A percentile compares a stretch with the other conserved stretches of the same genome.
These are phyloP conservation scores for Molothrus ater DNA, from an alignment of 2,797 vertebrate genomes.

Conservation along the genomic window DNA sequence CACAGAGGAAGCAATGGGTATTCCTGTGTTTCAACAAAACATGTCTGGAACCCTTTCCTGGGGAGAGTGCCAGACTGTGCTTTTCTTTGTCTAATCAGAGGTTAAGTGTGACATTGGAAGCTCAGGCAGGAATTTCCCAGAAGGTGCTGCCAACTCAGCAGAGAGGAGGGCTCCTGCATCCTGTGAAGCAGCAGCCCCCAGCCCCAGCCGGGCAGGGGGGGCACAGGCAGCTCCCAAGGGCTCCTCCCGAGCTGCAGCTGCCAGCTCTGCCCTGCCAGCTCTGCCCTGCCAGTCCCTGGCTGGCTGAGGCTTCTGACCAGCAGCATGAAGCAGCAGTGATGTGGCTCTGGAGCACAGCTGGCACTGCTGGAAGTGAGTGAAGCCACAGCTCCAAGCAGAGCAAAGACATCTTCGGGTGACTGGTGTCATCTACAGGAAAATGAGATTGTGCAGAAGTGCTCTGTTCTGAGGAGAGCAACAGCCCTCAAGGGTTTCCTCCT, in stretches of 20 bases:
- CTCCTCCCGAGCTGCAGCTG: neutral
- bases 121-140: neutral
- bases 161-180: neutral
- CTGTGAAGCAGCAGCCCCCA: neutral
- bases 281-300: neutral
- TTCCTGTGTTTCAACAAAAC: neutral
- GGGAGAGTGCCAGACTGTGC: neutral
- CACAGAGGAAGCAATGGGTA: neutral
- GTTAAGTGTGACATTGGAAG: constrained; percentile 22
- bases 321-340: neutral
- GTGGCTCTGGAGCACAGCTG: neutral
- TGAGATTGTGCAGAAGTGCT: neutral
- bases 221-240: neutral
- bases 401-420: neutral
- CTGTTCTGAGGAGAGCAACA: neutral
- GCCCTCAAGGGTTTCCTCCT: neutral
- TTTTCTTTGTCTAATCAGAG: constrained; percentile 6
- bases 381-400: neutral
- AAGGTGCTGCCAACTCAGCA: neutral
- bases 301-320: neutral
- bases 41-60: neutral
- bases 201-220: neutral
- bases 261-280: neutral
- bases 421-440: neutral
- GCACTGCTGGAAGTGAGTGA: neutral